These are phyloP conservation scores for Eulimnadia texana DNA, from an alignment of 1,140 invertebrate species.

Conservation along the genomic window DNA sequence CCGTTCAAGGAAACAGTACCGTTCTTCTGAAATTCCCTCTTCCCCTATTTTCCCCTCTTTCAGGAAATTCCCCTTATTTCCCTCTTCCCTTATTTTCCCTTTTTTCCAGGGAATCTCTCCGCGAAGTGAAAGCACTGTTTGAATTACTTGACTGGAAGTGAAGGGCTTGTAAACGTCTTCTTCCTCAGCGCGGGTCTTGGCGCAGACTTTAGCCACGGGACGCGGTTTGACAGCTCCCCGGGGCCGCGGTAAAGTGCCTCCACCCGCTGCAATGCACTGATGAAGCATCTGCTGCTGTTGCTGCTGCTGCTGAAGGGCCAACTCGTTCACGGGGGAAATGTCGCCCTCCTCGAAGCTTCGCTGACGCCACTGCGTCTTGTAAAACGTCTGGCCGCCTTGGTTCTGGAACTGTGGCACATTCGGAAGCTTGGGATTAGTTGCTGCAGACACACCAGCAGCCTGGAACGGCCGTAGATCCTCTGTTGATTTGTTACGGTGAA, in stretches of 20 bases:
- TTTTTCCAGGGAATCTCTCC: no score
- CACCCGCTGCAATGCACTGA: conserved; percentile 33
- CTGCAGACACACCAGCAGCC: background rate
- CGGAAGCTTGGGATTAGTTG: background rate
- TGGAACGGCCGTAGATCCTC: conserved; percentile 5
- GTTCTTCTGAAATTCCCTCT: no score
- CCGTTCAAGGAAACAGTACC: no score
- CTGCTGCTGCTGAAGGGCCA: conserved; percentile 17
- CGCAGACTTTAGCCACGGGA: conserved; percentile 69
- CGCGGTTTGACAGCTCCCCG: conserved; percentile 59
- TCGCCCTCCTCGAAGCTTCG: conserved; percentile 77
- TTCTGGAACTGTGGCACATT: no score
- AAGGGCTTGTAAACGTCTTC: background rate
- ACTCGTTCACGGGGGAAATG: conserved; percentile 71
- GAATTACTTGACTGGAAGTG: background rate
- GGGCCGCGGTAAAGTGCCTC: conserved; percentile 70
- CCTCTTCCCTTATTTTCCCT: no score
- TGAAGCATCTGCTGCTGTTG: no score
- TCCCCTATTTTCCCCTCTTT: no score
- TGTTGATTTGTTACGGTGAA: conserved; percentile 7
- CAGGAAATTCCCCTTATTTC: no score
- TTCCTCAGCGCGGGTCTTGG: conserved; percentile 33
- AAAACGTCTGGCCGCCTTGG: conserved; percentile 16
- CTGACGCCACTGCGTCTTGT: conserved; percentile 43
- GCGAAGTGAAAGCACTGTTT: no score